phyloP scores from a whole-genome alignment of 2,113 vertebrate species.

The Neogobius melanostomus region DNA sequence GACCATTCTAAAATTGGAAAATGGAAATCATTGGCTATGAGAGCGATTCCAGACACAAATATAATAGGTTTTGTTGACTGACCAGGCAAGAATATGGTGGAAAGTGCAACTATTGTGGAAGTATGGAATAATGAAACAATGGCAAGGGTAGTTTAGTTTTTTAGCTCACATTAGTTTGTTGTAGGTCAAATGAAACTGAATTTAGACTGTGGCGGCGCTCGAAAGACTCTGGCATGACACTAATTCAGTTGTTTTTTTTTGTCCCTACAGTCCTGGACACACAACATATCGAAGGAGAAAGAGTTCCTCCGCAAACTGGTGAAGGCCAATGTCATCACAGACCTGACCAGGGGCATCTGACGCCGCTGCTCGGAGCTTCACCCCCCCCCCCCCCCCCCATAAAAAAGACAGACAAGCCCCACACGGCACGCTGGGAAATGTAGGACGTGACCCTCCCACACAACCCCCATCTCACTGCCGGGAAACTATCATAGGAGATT shows the following conservation, averaged over 20 bases:
- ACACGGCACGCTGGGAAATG: conserved; percentile 42
- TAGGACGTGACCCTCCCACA: conserved; percentile 16
- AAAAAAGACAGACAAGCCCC: conserved; percentile 39
- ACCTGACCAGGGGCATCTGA: conserved; percentile 96
- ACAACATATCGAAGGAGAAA: conserved; percentile 96
- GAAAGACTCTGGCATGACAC: background rate
- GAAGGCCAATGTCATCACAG: conserved; percentile 90
- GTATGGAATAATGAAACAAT: too few species aligned
- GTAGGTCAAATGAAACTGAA: too few species aligned
- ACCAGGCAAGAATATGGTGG: too few species aligned
- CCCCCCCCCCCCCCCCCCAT: too few species aligned
- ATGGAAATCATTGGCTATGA: too few species aligned
- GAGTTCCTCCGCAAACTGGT: conserved; percentile 96
- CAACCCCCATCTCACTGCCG: conserved; percentile 37
- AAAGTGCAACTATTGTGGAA: too few species aligned
- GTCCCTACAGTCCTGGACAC: conserved; percentile 91
- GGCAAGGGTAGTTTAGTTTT: too few species aligned
- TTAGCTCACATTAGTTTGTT: too few species aligned
- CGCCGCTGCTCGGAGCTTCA: conserved; percentile 23
- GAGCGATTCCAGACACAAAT: too few species aligned
- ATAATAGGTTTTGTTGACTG: too few species aligned
- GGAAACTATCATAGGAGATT: conserved; percentile 48
- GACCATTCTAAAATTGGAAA: too few species aligned
- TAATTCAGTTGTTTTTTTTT: background rate
- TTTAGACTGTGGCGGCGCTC: background rate